These are phyloP conservation scores for Clarias magur DNA, from an alignment of 2,113 vertebrate genomes.

Conservation along the genomic window DNA sequence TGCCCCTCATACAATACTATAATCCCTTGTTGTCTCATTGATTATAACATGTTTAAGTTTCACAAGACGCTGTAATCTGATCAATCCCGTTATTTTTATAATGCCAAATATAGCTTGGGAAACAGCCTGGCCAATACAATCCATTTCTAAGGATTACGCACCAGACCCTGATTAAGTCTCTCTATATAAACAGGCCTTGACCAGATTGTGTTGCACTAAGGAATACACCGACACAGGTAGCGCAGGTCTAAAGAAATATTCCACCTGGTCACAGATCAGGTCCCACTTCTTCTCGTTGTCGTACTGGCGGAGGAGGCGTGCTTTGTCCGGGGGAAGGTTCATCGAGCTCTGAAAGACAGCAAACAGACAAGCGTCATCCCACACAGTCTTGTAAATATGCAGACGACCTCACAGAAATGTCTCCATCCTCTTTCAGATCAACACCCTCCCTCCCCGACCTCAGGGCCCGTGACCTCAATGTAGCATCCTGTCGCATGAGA, in stretches of 20 bases:
- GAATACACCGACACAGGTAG: neutral
- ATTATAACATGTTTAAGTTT: neutral
- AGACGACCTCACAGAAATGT: conserved; percentile 25
- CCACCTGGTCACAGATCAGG: conserved; percentile 95
- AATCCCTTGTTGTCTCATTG: neutral
- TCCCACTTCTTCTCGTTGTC: conserved; percentile 99
- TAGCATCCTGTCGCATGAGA: conserved; percentile 66
- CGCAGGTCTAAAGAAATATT: neutral
- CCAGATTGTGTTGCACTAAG: neutral
- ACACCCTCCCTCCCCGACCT: conserved; percentile 34
- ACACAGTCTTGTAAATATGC: conserved; percentile 34
- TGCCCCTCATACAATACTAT: neutral
- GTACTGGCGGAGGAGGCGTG: conserved; percentile 89
- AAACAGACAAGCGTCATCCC: conserved; percentile 8
- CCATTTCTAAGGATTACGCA: neutral
- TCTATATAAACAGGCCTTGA: neutral
- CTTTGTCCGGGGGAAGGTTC: conserved; percentile 96
- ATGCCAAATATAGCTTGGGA: neutral
- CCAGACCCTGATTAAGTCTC: neutral
- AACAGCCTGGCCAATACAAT: neutral
- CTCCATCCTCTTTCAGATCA: conserved; percentile 44
- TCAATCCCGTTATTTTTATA: neutral
- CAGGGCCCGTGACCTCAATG: conserved; percentile 66
- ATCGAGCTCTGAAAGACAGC: conserved; percentile 87
- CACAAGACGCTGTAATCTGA: neutral